Evolutionary conservation across 2,113 vertebrate species (phyloP).

Genomic region (Empidonax alnorum): DNA sequence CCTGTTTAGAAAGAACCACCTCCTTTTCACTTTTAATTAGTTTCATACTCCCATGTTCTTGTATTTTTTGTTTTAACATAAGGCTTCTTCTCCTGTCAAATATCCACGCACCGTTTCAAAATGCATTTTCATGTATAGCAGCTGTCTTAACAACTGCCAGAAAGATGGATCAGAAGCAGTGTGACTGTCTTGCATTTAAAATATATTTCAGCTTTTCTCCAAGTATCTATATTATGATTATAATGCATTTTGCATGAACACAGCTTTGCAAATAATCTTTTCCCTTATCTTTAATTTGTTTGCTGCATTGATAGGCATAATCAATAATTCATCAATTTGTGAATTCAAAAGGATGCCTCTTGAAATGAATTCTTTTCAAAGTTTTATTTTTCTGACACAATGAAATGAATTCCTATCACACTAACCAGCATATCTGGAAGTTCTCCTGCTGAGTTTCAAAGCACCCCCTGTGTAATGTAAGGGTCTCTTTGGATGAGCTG

Average conservation of each 20-base stretch:
- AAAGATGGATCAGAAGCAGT: neutral
- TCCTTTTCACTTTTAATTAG: neutral
- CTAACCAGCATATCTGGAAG: neutral
- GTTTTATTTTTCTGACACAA: constrained; percentile 26
- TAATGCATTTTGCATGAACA: constrained; percentile 6
- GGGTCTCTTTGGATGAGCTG: neutral
- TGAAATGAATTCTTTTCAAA: constrained; percentile 14
- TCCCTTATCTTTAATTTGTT: constrained; percentile 42
- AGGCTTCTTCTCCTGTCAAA: constrained; percentile 14
- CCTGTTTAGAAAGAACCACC: neutral
- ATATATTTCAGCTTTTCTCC: neutral
- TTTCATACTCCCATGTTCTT: neutral
- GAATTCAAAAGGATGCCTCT: neutral
- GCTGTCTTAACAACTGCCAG: constrained; percentile 25
- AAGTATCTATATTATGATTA: neutral
- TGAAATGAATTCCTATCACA: neutral
- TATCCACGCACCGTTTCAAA: neutral
- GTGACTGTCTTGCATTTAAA: neutral
- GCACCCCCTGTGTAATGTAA: neutral
- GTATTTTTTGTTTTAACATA: neutral
- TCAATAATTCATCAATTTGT: constrained; percentile 58
- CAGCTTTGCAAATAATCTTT: neutral
- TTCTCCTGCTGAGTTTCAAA: constrained; percentile 26
- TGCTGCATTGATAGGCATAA: constrained; percentile 4
- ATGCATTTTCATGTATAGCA: constrained; percentile 43